phyloP scores from a whole-genome alignment of 1,140 invertebrate genomes.

The Pseudomyrmex concolor region DNA sequence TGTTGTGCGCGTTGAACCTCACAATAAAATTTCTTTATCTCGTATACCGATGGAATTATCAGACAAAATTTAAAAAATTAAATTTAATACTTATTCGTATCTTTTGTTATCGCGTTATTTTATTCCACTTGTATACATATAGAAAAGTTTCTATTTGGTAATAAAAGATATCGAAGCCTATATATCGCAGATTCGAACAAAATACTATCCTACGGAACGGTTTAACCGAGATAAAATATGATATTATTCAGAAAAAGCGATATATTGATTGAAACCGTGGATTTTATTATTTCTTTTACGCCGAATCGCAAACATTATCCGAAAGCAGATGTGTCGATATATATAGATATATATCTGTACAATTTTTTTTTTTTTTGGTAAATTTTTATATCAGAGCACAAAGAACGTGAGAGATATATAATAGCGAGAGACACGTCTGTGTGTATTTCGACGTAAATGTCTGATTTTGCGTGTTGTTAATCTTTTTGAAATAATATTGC shows the following conservation, averaged over 20 bases:
- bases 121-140: background rate
- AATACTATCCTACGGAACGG: background rate
- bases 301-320: background rate
- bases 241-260: conserved; percentile 24
- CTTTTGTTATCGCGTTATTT: background rate
- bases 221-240: conserved; percentile 37
- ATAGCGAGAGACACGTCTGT: no score
- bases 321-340: background rate
- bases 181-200: conserved; percentile 2
- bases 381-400: background rate
- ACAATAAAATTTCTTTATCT: background rate
- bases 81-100: conserved; percentile 6
- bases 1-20: background rate
- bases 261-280: conserved; percentile 21
- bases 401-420: background rate
- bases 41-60: background rate
- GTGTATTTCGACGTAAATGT: no score
- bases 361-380: no score
- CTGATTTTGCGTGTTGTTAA: background rate
- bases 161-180: conserved; percentile 6
- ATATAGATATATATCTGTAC: background rate
- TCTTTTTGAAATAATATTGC: background rate
- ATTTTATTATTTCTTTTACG: conserved; percentile 16
- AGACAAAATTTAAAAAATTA: background rate
- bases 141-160: background rate